phyloP scores from a whole-genome alignment of 2,888 invertebrate genomes.

The Sarcophaga subvicina region DNA sequence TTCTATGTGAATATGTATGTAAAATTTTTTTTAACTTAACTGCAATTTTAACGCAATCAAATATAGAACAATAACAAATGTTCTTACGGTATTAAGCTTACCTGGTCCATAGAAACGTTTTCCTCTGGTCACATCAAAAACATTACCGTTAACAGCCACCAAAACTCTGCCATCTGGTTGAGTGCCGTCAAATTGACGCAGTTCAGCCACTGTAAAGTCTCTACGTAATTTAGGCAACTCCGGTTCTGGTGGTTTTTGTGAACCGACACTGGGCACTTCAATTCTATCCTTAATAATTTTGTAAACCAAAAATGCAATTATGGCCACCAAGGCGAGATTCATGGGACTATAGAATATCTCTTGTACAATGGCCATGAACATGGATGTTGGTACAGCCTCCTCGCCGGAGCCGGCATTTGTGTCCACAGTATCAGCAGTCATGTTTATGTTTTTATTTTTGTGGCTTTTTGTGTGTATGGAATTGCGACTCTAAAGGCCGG shows the following conservation, averaged over 20 bases:
- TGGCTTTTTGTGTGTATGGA: neutral
- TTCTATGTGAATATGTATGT: too few species aligned
- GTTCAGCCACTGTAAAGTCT: slow-evolving; percentile 94
- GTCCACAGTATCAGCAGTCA: slow-evolving; percentile 60
- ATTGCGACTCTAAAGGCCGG: slow-evolving; percentile 17
- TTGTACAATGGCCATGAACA: slow-evolving; percentile 79
- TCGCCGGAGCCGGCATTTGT: slow-evolving; percentile 61
- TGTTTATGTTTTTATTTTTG: slow-evolving; percentile 30
- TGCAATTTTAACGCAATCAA: neutral
- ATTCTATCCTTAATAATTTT: slow-evolving; percentile 87
- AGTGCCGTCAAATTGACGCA: slow-evolving; percentile 93
- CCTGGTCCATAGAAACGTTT: slow-evolving; percentile 97
- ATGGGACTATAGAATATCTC: slow-evolving; percentile 88
- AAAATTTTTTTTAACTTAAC: neutral
- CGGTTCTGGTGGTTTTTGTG: slow-evolving; percentile 82
- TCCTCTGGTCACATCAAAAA: slow-evolving; percentile 96
- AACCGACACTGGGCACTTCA: slow-evolving; percentile 78
- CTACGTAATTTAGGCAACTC: slow-evolving; percentile 91
- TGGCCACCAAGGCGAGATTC: slow-evolving; percentile 86
- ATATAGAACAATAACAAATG: neutral
- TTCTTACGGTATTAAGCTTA: slow-evolving; percentile 80
- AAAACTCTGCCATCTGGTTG: slow-evolving; percentile 93
- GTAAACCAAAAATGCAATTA: slow-evolving; percentile 88
- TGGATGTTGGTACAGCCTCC: slow-evolving; percentile 68
- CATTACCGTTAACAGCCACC: slow-evolving; percentile 96